Evolutionary conservation across 2,888 invertebrate genomes (phyloP).

Genomic region (Xylota sylvarum): DNA sequence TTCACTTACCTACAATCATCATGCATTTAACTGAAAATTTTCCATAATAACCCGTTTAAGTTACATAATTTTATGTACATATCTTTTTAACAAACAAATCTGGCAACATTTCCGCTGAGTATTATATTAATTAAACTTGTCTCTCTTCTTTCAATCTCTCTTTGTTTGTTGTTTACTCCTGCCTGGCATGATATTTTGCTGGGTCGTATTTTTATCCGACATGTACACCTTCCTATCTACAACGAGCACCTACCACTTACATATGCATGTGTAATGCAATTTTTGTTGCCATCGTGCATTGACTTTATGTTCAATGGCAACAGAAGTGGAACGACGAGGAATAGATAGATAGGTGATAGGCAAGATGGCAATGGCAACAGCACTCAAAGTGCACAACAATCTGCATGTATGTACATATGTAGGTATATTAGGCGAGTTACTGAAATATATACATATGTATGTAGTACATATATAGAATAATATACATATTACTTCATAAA

Average conservation of each 20-base stretch:
- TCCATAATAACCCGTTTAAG: neutral
- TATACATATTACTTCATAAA: slow-evolving; percentile 52
- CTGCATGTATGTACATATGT: neutral
- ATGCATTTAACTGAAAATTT: neutral
- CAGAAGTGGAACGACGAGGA: slow-evolving; percentile 70
- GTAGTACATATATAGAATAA: slow-evolving; percentile 6
- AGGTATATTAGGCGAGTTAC: neutral
- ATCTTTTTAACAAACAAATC: slow-evolving; percentile 3
- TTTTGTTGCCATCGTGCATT: slow-evolving; percentile 71
- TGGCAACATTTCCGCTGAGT: slow-evolving; percentile 46
- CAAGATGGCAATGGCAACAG: slow-evolving; percentile 41
- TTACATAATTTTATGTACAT: neutral
- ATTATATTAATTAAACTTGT: slow-evolving; percentile 24
- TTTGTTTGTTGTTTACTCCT: slow-evolving; percentile 59
- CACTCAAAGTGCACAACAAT: slow-evolving; percentile 25
- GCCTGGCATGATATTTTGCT: slow-evolving; percentile 44
- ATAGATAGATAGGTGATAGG: slow-evolving; percentile 26
- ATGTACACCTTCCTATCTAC: slow-evolving; percentile 16
- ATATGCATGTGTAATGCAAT: slow-evolving; percentile 58
- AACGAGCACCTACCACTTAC: neutral
- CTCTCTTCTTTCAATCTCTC: slow-evolving; percentile 25
- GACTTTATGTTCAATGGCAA: slow-evolving; percentile 76
- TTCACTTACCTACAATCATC: too few species aligned
- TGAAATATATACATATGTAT: neutral
- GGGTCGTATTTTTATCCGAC: slow-evolving; percentile 57